Evolutionary conservation across 2,888 invertebrate genomes (phyloP).

Genomic region (Mantis religiosa): DNA sequence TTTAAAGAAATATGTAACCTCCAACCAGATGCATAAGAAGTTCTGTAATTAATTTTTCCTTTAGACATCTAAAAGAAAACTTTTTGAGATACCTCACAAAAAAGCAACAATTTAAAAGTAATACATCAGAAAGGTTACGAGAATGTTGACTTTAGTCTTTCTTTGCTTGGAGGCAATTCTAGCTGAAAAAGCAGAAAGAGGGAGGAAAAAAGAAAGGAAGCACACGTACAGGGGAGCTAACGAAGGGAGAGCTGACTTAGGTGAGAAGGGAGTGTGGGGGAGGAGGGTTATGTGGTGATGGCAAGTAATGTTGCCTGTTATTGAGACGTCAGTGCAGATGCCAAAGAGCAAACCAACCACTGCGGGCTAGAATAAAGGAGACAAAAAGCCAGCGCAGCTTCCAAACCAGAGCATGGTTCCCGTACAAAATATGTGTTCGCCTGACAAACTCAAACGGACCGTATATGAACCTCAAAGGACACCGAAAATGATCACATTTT

Average conservation of each 20-base stretch:
- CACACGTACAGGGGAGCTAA: not conserved
- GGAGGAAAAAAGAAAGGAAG: not conserved
- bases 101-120: not conserved
- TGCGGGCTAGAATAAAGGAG: not conserved
- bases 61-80: not conserved
- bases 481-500: no score
- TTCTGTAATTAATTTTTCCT: not conserved
- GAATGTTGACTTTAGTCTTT: not conserved
- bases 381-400: not conserved
- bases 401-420: not conserved
- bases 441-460: no score
- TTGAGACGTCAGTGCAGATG: not conserved
- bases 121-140: not conserved
- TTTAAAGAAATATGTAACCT: no score
- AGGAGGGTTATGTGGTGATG: not conserved
- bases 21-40: not conserved
- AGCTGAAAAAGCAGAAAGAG: not conserved
- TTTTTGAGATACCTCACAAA: not conserved
- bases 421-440: not conserved
- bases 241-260: not conserved
- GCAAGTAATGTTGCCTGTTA: not conserved
- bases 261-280: not conserved
- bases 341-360: not conserved
- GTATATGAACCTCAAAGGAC: no score
- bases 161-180: not conserved